A percentile compares a stretch with the other conserved stretches of the same genome.
These are phyloP conservation scores for Nasonovia ribisnigri DNA, from an alignment of 2,888 invertebrate species.

Conservation along the genomic window DNA sequence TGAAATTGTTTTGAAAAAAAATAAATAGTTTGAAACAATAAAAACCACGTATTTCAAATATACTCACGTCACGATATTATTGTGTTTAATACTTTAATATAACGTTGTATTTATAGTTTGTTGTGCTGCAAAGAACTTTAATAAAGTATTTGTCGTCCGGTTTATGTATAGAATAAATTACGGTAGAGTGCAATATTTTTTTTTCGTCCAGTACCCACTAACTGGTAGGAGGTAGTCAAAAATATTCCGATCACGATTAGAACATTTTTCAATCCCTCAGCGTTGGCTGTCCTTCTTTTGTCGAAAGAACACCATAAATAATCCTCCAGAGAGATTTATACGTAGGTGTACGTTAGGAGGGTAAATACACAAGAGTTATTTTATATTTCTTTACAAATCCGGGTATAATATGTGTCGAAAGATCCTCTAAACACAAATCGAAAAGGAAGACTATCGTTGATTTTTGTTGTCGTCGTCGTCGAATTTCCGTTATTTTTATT, in stretches of 20 bases:
- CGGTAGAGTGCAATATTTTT: not conserved
- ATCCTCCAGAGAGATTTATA: constrained; percentile 11
- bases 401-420: not conserved
- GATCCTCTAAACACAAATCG: not conserved
- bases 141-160: constrained; percentile 4
- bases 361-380: constrained; percentile 35
- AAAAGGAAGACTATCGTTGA: constrained; percentile 12
- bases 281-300: constrained; percentile 27
- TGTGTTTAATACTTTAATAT: not conserved
- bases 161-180: constrained; percentile 26
- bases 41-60: not conserved
- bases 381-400: constrained; percentile 39
- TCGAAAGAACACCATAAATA: constrained; percentile 49
- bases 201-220: not conserved
- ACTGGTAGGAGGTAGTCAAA: constrained; percentile 15
- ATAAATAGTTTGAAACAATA: not conserved
- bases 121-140: not conserved
- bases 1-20: not conserved
- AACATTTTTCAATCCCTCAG: constrained; percentile 41
- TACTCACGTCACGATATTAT: not conserved
- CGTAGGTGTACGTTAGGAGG: not conserved
- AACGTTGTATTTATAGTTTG: not conserved
- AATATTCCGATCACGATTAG: constrained; percentile 50
- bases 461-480: not conserved
- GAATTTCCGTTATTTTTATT: not conserved